These are phyloP conservation scores for Deilephila porcellus DNA, from an alignment of 2,888 invertebrate genomes.

Conservation along the genomic window DNA sequence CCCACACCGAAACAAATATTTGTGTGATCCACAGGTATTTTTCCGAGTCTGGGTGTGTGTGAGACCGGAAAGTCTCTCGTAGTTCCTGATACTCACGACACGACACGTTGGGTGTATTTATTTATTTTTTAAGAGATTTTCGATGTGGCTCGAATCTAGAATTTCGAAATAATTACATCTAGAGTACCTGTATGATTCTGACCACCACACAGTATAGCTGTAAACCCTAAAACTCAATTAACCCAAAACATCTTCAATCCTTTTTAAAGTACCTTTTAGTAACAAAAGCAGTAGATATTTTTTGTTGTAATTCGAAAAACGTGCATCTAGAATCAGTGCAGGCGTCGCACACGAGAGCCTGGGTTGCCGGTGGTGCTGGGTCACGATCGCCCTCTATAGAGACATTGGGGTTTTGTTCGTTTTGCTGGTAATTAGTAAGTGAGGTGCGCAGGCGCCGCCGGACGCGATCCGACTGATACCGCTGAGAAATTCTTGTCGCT, in stretches of 20 bases:
- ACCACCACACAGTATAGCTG: not conserved
- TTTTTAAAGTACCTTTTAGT: not conserved
- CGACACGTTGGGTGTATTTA: too few relatives aligned
- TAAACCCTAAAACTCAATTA: not conserved
- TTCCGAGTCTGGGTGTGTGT: too few relatives aligned
- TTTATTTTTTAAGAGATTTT: too few relatives aligned
- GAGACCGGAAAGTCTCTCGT: too few relatives aligned
- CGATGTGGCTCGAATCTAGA: too few relatives aligned
- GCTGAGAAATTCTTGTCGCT: conserved; percentile 24
- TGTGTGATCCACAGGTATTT: too few relatives aligned
- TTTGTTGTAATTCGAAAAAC: conserved; percentile 40
- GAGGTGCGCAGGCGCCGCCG: conserved; percentile 51
- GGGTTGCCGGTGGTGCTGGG: conserved; percentile 37
- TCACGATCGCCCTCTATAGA: conserved; percentile 51
- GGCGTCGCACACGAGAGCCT: conserved; percentile 37
- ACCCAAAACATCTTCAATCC: not conserved
- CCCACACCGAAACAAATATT: too few relatives aligned
- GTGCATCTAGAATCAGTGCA: conserved; percentile 56
- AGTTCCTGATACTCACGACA: too few relatives aligned
- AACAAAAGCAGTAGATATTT: conserved; percentile 14
- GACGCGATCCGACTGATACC: conserved; percentile 27
- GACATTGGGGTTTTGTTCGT: conserved; percentile 36
- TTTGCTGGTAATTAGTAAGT: conserved; percentile 54
- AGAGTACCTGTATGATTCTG: too few relatives aligned
- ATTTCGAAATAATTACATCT: too few relatives aligned